Base-by-base conservation (phyloP, 1,140 invertebrate species). In the Papilio polyxenes region DNA sequence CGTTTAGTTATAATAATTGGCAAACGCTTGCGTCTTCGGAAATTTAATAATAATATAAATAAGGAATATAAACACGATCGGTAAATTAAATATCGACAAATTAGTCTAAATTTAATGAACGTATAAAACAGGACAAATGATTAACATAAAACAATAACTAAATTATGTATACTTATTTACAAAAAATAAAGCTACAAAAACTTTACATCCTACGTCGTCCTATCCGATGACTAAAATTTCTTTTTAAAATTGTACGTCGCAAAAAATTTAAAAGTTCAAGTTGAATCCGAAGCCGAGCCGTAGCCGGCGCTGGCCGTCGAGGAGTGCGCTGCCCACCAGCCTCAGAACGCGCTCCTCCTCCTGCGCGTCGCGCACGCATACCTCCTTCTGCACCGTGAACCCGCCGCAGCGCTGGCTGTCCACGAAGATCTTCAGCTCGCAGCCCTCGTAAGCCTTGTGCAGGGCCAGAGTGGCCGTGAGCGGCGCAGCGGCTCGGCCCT, bases 121-220 rank as follows among this genome's bases (percentile, higher is more conserved):
- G 81, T 87, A 89, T 85, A 85, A 93, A 91, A 93, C 82, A 81
- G 81, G 82, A 84, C 80, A 83, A 80, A 82, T 76, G 82, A 83
- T 81, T 84, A 83, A 83, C 51, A 85, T 87, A 92, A 92, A 92
- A 87, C 86, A 85, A 86, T 92, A 91, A 90, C 89, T 94, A 92
- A 94, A 94, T 88, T 94, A 94, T 94, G 92, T 94, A 94, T 94
- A 94, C 92, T 93, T 93, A 94, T 92, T 90, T 92, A 94, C 88
- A 94, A 92, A 92, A 89, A 90, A 92, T 92, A 91, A 87, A 84
- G 89, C 88, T 92, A 93, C 85, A 92, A 92, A 93, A 91, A 87
- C 3, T 44, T 53, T 77, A 77, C 15, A 62, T 44, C 62, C 77
- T 59, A 79, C 51, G 20, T 7, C 56, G 62, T 4, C 51, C 31